A percentile compares a stretch with the other conserved stretches of the same genome.
Conservation (phyloP, 2,797 vertebrate species). For the Pangasius mekongensis region DNA sequence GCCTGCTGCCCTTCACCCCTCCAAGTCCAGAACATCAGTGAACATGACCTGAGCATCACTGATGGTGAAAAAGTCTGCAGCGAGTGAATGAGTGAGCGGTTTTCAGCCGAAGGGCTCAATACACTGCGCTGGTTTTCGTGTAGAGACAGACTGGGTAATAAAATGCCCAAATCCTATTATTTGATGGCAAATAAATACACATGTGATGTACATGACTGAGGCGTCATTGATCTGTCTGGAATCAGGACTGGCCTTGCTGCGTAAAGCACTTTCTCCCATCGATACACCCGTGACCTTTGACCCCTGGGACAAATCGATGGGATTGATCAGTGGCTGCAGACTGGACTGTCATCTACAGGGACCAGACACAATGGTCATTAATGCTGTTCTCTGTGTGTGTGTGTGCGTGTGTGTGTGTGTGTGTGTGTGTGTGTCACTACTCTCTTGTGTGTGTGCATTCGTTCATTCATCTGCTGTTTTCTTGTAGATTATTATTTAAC, state of each 20-base stretch:
- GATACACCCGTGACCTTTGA: constrained; percentile 87
- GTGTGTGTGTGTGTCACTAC: not conserved
- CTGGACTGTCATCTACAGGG: constrained; percentile 80
- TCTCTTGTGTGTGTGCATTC: not conserved
- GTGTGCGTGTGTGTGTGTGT: constrained; percentile 17
- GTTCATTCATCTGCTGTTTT: not conserved
- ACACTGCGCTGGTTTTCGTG: not conserved
- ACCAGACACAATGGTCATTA: constrained; percentile 78
- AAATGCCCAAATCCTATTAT: constrained; percentile 59
- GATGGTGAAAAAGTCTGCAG: constrained; percentile 4
- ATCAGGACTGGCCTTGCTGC: constrained; percentile 82
- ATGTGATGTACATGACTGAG: constrained; percentile 84
- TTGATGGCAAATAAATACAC: constrained; percentile 86
- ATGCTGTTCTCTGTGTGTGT: constrained; percentile 59
- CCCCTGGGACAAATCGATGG: constrained; percentile 87
- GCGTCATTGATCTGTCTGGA: constrained; percentile 92
- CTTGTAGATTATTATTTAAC: not conserved
- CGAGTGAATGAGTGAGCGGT: not conserved
- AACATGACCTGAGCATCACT: constrained; percentile 49
- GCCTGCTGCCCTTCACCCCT: constrained; percentile 37
- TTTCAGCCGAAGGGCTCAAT: not conserved
- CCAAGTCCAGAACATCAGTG: constrained; percentile 36
- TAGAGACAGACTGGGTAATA: constrained; percentile 49
- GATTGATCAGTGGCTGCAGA: constrained; percentile 83
- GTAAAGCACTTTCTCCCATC: constrained; percentile 90